Conservation (phyloP, 2,797 vertebrate species). For the Lacerta bilineata region DNA sequence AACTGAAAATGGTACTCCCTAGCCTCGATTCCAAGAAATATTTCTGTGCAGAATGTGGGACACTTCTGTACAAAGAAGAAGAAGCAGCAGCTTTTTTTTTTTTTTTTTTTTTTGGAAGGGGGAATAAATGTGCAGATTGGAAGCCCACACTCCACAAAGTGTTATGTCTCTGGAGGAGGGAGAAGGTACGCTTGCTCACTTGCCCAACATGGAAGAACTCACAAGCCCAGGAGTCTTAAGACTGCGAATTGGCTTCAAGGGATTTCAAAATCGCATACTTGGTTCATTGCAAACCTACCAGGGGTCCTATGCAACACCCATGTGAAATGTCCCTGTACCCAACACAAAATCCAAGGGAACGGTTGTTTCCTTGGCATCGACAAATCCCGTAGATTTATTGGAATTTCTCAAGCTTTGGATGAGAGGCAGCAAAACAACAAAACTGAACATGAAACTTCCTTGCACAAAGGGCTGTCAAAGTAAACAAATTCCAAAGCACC, state of each 20-base stretch:
- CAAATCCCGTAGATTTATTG: slow-evolving; percentile 10
- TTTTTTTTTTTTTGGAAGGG: too few relatives aligned
- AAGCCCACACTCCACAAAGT: background rate
- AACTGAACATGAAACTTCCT: slow-evolving; percentile 1
- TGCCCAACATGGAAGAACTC: background rate
- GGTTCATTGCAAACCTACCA: background rate
- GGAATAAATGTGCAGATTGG: background rate
- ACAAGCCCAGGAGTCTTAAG: background rate
- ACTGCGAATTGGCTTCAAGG: background rate
- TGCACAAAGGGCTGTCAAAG: slow-evolving; percentile 31
- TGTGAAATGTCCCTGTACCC: background rate
- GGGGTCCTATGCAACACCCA: too few relatives aligned
- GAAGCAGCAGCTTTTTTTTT: background rate
- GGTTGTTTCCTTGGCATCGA: background rate
- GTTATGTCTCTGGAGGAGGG: background rate
- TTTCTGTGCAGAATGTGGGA: background rate
- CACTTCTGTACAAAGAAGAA: background rate
- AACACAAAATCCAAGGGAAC: background rate
- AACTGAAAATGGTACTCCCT: background rate
- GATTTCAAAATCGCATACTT: background rate
- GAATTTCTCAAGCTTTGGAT: slow-evolving; percentile 23
- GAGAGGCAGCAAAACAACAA: slow-evolving; percentile 10
- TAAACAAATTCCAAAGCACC: slow-evolving; percentile 44
- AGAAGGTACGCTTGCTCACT: background rate
- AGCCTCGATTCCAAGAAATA: background rate